Evolutionary conservation across 2,888 invertebrate species (phyloP).

Genomic region (Spilosoma lubricipeda): DNA sequence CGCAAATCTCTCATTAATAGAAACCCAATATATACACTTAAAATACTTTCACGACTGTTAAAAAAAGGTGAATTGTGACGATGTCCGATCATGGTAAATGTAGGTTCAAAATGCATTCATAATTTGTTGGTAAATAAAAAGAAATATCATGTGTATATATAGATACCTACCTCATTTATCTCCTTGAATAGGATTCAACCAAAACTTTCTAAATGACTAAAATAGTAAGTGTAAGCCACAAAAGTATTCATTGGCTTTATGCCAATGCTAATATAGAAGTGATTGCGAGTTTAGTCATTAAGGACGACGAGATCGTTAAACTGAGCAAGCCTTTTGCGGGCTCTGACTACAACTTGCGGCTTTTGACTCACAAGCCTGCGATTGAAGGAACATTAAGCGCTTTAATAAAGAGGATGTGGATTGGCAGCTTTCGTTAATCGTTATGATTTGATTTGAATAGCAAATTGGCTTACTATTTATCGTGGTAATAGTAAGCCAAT

Average conservation of each 20-base stretch:
- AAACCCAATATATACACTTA: neutral
- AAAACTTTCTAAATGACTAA: constrained; percentile 40
- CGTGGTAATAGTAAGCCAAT: no score
- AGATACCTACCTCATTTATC: neutral
- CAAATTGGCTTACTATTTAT: no score
- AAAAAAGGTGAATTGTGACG: neutral
- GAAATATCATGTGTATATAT: no score
- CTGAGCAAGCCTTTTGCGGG: constrained; percentile 50
- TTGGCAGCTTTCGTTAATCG: neutral
- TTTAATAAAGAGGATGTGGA: constrained; percentile 8
- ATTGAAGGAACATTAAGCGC: constrained; percentile 23
- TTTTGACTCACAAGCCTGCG: constrained; percentile 36
- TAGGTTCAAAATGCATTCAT: no score
- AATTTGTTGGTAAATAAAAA: no score
- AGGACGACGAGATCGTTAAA: constrained; percentile 49
- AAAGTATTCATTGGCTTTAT: constrained; percentile 55
- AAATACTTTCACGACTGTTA: neutral
- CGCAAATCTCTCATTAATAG: neutral
- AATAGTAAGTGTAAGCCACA: constrained; percentile 44
- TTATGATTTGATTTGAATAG: neutral
- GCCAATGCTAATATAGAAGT: constrained; percentile 52
- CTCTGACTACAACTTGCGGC: constrained; percentile 35
- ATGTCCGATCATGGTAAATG: neutral
- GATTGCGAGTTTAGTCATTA: constrained; percentile 51
- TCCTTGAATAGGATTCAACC: constrained; percentile 22